phyloP scores from a whole-genome alignment of 2,888 invertebrate genomes.

The Stenoptilia bipunctidactyla region DNA sequence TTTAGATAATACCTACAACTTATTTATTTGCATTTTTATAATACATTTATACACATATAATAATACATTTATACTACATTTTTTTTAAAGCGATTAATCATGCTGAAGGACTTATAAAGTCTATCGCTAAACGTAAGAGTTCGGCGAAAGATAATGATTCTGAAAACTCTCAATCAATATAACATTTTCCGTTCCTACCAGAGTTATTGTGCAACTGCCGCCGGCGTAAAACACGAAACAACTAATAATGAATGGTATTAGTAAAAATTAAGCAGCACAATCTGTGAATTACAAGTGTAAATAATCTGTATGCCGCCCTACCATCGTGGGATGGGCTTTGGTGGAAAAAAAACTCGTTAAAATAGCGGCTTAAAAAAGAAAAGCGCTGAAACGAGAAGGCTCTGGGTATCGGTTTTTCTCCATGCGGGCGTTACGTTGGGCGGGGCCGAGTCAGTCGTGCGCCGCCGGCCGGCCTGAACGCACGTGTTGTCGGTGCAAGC shows the following conservation, averaged over 20 bases:
- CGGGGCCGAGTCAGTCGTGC: constrained; percentile 70
- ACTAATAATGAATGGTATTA: background rate
- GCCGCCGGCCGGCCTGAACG: constrained; percentile 73
- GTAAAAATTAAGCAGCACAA: constrained; percentile 19
- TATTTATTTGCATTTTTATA: too few species aligned
- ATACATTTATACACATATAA: too few species aligned
- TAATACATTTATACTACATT: too few species aligned
- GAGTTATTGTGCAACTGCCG: too few species aligned
- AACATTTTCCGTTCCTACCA: too few species aligned
- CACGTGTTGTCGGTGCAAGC: constrained; percentile 34
- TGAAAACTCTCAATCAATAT: too few species aligned
- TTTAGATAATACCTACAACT: too few species aligned
- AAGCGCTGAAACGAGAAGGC: constrained; percentile 70
- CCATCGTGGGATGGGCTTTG: constrained; percentile 65
- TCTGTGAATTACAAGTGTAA: constrained; percentile 70
- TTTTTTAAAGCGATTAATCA: too few species aligned
- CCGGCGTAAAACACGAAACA: background rate
- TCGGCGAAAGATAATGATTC: too few species aligned
- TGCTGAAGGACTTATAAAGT: too few species aligned
- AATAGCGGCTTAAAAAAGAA: constrained; percentile 70
- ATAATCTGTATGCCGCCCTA: constrained; percentile 66
- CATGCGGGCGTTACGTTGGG: constrained; percentile 62
- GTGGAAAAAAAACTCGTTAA: constrained; percentile 62
- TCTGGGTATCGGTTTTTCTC: constrained; percentile 69
- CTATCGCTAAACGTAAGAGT: too few species aligned